These are phyloP conservation scores for Caenorhabditis sp. DNA, from an alignment of 2,888 invertebrate genomes.

Conservation along the genomic window DNA sequence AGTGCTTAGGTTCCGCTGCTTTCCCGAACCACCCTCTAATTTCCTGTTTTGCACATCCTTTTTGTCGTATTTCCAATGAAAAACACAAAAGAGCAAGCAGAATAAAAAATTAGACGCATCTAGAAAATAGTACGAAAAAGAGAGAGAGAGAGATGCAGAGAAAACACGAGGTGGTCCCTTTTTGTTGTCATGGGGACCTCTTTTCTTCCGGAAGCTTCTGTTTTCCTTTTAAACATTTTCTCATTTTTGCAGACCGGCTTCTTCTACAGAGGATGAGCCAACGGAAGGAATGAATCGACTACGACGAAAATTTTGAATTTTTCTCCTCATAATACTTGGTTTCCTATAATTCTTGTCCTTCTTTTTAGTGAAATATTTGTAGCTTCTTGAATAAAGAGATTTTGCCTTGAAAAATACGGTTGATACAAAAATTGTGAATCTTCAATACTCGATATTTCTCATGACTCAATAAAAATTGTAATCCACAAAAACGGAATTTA, in stretches of 20 bases:
- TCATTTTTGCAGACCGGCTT: conserved; percentile 65
- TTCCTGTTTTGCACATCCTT: conserved; percentile 5
- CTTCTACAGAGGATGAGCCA: conserved; percentile 57
- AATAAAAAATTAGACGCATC: not conserved
- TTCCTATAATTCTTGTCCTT: not conserved
- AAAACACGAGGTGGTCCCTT: conserved; percentile 20
- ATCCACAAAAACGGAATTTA: not conserved
- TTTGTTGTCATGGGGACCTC: conserved; percentile 27
- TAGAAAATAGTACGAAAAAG: not conserved
- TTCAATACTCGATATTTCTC: conserved; percentile 14
- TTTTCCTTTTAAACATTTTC: too few species aligned
- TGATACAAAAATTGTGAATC: not conserved
- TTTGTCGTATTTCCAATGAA: not conserved
- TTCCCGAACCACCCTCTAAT: not conserved
- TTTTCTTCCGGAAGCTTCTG: conserved; percentile 5
- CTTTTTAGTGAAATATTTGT: conserved; percentile 24
- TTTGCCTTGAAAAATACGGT: not conserved
- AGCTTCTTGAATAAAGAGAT: conserved; percentile 21
- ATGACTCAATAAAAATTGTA: too few species aligned
- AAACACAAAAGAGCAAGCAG: conserved; percentile 2
- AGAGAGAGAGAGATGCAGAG: conserved; percentile 7
- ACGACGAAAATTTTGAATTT: conserved; percentile 3
- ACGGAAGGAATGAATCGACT: not conserved
- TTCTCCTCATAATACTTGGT: conserved; percentile 16
- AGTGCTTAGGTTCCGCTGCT: not conserved